Evolutionary conservation across 1,140 invertebrate genomes (phyloP).

Genomic region (Panagrolaimus sp.): DNA sequence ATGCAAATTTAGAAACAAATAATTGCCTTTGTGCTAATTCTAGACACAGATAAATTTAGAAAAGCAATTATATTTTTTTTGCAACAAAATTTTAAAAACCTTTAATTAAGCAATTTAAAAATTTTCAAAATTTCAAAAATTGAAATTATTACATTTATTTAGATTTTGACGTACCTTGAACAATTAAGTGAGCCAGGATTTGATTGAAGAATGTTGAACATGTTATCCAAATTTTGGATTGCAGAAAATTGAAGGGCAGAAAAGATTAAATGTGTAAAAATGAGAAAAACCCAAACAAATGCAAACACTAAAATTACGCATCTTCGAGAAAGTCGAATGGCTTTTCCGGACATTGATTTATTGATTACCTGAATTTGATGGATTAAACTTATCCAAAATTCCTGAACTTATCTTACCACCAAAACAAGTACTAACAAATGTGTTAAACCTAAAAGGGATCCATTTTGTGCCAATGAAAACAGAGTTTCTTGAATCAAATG

Average conservation of each 20-base stretch:
- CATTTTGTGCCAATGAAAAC: constrained; percentile 57
- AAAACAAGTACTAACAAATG: constrained; percentile 39
- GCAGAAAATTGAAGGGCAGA: constrained; percentile 55
- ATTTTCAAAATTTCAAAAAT: too few species aligned
- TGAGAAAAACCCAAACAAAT: constrained; percentile 53
- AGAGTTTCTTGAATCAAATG: constrained; percentile 57
- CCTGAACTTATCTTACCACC: constrained; percentile 17
- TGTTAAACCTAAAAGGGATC: constrained; percentile 36
- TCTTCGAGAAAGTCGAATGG: constrained; percentile 49
- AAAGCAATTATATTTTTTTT: too few species aligned
- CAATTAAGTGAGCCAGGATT: constrained; percentile 26
- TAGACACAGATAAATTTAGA: too few species aligned
- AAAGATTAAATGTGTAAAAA: constrained; percentile 51
- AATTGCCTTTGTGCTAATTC: too few species aligned
- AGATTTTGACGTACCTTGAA: too few species aligned
- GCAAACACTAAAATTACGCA: constrained; percentile 51
- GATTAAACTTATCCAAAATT: constrained; percentile 46
- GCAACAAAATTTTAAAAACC: too few species aligned
- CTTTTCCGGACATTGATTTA: constrained; percentile 55
- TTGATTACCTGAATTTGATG: constrained; percentile 45
- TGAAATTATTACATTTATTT: too few species aligned
- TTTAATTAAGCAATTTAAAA: not conserved
- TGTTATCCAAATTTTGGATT: constrained; percentile 49
- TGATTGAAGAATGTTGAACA: constrained; percentile 39
- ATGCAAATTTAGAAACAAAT: too few species aligned